Conservation (phyloP, 2,113 vertebrate species). For the Xenus cinereus region DNA sequence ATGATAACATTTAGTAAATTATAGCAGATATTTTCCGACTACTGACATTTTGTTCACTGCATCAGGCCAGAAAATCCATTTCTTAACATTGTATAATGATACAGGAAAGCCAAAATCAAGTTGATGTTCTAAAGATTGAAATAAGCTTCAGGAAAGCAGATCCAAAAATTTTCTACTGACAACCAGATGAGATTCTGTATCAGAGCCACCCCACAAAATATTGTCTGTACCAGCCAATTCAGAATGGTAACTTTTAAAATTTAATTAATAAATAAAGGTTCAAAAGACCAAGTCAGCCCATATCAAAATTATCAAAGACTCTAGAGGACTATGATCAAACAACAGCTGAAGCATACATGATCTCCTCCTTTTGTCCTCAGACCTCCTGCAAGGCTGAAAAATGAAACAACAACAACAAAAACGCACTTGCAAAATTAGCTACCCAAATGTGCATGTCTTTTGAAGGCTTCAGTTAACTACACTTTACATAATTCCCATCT, state of each 20-base stretch:
- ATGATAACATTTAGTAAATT: background rate
- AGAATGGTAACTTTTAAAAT: too few species aligned
- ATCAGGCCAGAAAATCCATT: background rate
- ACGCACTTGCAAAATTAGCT: background rate
- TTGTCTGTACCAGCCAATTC: background rate
- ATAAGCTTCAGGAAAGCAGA: background rate
- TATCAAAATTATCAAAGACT: background rate
- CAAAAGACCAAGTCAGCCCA: background rate
- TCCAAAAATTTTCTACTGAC: background rate
- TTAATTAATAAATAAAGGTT: background rate
- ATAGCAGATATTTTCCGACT: background rate
- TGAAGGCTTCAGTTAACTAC: background rate
- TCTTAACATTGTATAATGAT: background rate
- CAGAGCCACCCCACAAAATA: background rate
- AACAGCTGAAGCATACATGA: background rate
- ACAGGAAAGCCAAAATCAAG: background rate
- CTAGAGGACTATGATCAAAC: background rate
- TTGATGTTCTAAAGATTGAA: background rate
- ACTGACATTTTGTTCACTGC: background rate
- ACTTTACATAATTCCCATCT: conserved; percentile 8
- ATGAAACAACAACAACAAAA: background rate
- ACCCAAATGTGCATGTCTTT: background rate
- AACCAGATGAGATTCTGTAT: background rate
- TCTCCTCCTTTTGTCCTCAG: background rate
- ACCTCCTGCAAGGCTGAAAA: background rate